These are phyloP conservation scores for Anguilla rostrata DNA, from an alignment of 2,113 vertebrate species.

Conservation along the genomic window DNA sequence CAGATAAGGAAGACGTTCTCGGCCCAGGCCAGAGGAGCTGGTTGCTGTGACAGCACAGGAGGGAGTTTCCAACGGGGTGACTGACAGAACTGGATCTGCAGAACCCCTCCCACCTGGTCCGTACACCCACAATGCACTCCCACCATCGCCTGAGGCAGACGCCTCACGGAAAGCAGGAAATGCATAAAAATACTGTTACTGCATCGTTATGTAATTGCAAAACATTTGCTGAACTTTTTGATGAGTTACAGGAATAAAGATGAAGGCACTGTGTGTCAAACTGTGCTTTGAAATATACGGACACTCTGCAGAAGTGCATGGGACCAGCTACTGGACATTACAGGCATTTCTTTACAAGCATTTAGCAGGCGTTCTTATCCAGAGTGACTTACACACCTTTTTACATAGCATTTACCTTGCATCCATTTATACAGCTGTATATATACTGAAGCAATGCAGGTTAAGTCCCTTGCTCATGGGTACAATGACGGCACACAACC, in stretches of 20 bases:
- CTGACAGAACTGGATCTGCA: neutral
- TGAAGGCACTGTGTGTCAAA: neutral
- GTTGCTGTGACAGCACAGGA: neutral
- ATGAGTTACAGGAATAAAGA: too few relatives aligned
- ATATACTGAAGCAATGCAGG: too few relatives aligned
- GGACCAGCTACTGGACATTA: neutral
- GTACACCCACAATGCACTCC: neutral
- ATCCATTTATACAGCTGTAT: too few relatives aligned
- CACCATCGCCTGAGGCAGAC: neutral
- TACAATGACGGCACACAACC: too few relatives aligned
- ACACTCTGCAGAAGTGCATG: neutral
- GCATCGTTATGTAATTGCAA: neutral
- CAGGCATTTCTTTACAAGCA: too few relatives aligned
- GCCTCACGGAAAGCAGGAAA: neutral
- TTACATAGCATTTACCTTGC: too few relatives aligned
- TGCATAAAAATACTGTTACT: neutral
- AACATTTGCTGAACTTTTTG: neutral
- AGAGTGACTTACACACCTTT: too few relatives aligned
- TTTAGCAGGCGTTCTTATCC: too few relatives aligned
- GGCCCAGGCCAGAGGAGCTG: neutral
- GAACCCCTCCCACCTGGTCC: neutral
- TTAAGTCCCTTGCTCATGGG: too few relatives aligned
- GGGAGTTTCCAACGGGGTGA: neutral
- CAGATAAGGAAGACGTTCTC: conserved; percentile 36
- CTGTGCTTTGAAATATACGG: neutral